These are phyloP conservation scores for Amiota mariae DNA, from an alignment of 2,888 invertebrate species.

Conservation along the genomic window DNA sequence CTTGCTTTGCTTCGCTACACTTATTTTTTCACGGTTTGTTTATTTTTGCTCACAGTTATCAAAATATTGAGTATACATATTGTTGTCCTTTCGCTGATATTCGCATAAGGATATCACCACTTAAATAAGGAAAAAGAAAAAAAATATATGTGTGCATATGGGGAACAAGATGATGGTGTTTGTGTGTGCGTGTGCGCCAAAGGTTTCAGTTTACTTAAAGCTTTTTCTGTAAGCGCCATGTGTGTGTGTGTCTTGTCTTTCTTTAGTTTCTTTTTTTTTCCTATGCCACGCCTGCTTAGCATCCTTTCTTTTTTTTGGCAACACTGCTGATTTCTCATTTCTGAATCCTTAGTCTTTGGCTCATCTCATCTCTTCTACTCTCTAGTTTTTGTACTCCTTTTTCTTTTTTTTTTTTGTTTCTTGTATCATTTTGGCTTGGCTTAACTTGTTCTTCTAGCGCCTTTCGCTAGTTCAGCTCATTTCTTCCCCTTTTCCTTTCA, in stretches of 20 bases:
- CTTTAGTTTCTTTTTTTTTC: not conserved
- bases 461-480: slow-evolving; percentile 15
- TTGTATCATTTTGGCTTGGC: not conserved
- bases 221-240: not conserved
- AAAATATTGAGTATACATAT: slow-evolving; percentile 60
- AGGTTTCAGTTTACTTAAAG: no score
- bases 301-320: no score
- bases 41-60: slow-evolving; percentile 68
- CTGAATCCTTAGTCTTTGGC: no score
- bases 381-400: no score
- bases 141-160: not conserved
- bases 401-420: not conserved
- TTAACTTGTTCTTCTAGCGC: no score
- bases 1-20: not conserved
- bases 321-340: no score
- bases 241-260: not conserved
- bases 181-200: no score
- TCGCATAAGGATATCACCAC: slow-evolving; percentile 56
- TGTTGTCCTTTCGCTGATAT: slow-evolving; percentile 41
- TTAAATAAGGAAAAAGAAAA: slow-evolving; percentile 10
- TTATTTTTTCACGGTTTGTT: slow-evolving; percentile 57
- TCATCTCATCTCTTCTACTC: no score
- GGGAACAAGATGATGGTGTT: no score
- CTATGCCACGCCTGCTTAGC: not conserved
- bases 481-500: not conserved